Evolutionary conservation across 2,797 vertebrate species (phyloP), one percentile per base, ranked within the genome.

Genomic region (Protonibea diacanthus): DNA sequence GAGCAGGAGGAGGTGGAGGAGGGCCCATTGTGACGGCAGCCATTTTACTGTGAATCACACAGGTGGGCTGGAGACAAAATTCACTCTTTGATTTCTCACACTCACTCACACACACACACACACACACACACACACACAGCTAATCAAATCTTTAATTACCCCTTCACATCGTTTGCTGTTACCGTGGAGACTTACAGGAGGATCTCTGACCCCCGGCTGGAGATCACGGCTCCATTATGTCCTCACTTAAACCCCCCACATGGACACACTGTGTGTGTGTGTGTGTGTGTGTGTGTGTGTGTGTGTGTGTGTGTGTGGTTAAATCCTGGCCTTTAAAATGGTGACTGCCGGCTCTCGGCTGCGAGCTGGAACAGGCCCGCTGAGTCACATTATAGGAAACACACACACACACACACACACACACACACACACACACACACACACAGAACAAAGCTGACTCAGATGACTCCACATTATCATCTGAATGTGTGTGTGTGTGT

Each of bases 351-450:
- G 80, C 73, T 73, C 81, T 73, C 27, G 14, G 62, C 49, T 29
- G 72, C 87, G 47, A 65, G 87, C 84, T 56, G 72, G n/a, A 14
- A 84, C 90, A 88, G 1, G 87, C 76, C 84, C 23, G 5, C 56
- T 59, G 87, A 85, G 75, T 90, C 85, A 84, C 81, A 4, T 42
- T 52, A 45, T 8, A 63, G 68, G 81, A 89, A 80, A 74, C 80
- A 6, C 48, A 9, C 42, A 27, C 63, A 57, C 0, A 20, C 68
- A 55, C 48, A 15, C 38, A 2, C 5, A 2, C 44, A 14, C 10
- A 38, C 33, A 9, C 33, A 38, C 33, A 33, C 33, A 33, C 33
- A 33, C 33, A 33, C 33, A 33, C 29, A 33, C 29, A 7, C 29
- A 33, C 6, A 7, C 73, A 56, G 3, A 79, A 13, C 23, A 4